These are phyloP conservation scores for Macropis europaea DNA, from an alignment of 2,888 invertebrate species.

Conservation along the genomic window DNA sequence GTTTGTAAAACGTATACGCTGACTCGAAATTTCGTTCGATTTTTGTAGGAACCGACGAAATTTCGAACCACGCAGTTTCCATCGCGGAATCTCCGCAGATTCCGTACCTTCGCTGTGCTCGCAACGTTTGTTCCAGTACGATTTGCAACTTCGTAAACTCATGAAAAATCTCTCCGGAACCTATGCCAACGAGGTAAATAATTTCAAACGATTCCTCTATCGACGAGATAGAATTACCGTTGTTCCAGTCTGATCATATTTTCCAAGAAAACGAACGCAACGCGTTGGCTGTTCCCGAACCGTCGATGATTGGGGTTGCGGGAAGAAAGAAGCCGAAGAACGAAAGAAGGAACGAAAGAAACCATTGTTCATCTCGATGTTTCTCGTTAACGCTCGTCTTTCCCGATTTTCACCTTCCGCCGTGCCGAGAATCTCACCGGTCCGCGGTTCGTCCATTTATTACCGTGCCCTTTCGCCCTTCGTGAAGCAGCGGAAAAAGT, in stretches of 20 bases:
- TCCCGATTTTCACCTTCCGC: conserved; percentile 6
- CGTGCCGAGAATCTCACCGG: conserved; percentile 29
- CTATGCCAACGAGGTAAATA: too few relatives aligned
- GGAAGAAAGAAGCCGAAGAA: neutral
- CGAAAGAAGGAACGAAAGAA: conserved; percentile 20
- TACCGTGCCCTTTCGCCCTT: conserved; percentile 23
- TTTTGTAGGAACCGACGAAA: neutral
- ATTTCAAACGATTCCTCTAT: too few relatives aligned
- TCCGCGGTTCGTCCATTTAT: conserved; percentile 32
- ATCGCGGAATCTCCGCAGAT: neutral
- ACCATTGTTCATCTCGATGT: conserved; percentile 7
- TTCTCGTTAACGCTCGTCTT: conserved; percentile 14
- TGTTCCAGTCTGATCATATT: too few relatives aligned
- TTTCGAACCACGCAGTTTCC: neutral
- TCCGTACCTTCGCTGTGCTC: neutral
- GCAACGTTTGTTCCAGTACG: neutral
- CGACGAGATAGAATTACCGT: too few relatives aligned
- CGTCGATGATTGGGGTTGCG: too few relatives aligned
- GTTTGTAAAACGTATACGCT: too few relatives aligned
- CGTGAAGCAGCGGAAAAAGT: neutral
- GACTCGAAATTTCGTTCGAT: too few relatives aligned
- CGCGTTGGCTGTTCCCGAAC: too few relatives aligned
- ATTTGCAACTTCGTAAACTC: neutral
- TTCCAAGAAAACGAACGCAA: too few relatives aligned
- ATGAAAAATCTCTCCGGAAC: neutral